These are phyloP conservation scores for Parnassius smintheus DNA, from an alignment of 2,888 invertebrate species.

Conservation along the genomic window DNA sequence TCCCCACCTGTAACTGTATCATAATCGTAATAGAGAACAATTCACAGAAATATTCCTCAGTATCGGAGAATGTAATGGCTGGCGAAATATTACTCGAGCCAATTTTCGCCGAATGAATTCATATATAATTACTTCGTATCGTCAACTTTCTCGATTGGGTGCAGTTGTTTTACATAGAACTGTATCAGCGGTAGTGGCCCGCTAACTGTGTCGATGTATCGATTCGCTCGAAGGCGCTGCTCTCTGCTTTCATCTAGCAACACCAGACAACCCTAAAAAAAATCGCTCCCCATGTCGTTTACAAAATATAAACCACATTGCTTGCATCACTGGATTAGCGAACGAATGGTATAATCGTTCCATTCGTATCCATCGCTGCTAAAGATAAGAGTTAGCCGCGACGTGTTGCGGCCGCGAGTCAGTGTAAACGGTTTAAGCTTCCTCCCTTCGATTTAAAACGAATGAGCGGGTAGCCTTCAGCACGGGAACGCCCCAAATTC, in stretches of 20 bases:
- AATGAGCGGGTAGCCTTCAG: slow-evolving; percentile 40
- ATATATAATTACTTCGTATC: slow-evolving; percentile 14
- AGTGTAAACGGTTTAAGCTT: slow-evolving; percentile 13
- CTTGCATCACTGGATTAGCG: slow-evolving; percentile 3
- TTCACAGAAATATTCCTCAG: background rate
- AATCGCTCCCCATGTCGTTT: slow-evolving; percentile 30
- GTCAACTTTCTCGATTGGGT: slow-evolving; percentile 10
- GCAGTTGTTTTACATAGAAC: slow-evolving; percentile 9
- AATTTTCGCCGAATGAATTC: slow-evolving; percentile 3
- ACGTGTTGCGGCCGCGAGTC: background rate
- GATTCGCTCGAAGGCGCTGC: slow-evolving; percentile 20
- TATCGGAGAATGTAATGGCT: background rate
- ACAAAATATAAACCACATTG: slow-evolving; percentile 23
- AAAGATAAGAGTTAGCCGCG: background rate
- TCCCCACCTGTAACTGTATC: background rate
- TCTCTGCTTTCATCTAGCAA: slow-evolving; percentile 29
- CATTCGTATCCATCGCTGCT: slow-evolving; percentile 11
- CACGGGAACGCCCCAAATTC: slow-evolving; percentile 61
- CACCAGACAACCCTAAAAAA: slow-evolving; percentile 25
- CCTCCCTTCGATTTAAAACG: slow-evolving; percentile 26
- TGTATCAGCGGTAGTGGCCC: slow-evolving; percentile 1
- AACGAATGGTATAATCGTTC: background rate
- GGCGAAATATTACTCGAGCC: slow-evolving; percentile 8
- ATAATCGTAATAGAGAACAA: background rate
- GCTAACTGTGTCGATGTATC: slow-evolving; percentile 17